Percentiles rank a stretch among this genome's conserved stretches.
phyloP scores from a whole-genome alignment of 2,797 vertebrate species.

The Clarias laeviceps region DNA sequence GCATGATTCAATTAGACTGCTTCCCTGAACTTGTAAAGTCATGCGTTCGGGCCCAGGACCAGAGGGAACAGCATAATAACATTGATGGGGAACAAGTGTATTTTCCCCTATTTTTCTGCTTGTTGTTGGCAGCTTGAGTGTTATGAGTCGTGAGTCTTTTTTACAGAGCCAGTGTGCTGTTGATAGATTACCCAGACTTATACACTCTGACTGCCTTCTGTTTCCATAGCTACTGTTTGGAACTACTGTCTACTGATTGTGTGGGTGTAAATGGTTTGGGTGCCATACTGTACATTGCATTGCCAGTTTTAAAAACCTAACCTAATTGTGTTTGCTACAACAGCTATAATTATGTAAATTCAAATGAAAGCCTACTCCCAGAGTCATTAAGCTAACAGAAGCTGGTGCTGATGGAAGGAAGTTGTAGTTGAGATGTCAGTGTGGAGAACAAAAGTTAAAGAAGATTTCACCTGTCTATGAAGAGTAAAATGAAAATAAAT shows the following conservation, averaged over 20 bases:
- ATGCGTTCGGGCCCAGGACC: conserved; percentile 50
- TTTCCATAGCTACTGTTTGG: neutral
- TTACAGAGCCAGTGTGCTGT: neutral
- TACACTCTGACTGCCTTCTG: neutral
- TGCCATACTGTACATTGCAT: too few relatives aligned
- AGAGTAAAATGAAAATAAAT: too few relatives aligned
- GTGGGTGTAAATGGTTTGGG: too few relatives aligned
- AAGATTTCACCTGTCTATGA: too few relatives aligned
- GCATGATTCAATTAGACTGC: conserved; percentile 47
- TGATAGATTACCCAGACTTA: conserved; percentile 17
- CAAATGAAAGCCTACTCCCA: too few relatives aligned
- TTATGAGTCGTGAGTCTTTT: neutral
- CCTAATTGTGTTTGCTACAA: too few relatives aligned
- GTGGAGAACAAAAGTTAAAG: too few relatives aligned
- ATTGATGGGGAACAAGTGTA: conserved; percentile 35
- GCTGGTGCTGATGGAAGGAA: too few relatives aligned
- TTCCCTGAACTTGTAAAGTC: conserved; percentile 44
- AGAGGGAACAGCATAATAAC: conserved; percentile 45
- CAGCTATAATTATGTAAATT: too few relatives aligned
- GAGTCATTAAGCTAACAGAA: too few relatives aligned
- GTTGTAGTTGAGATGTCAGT: too few relatives aligned
- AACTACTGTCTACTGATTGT: neutral
- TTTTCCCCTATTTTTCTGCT: neutral
- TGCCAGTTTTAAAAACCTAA: too few relatives aligned
- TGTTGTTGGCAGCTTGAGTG: conserved; percentile 9